Percentiles rank a stretch among this genome's conserved stretches.
These are phyloP conservation scores for Drosophila engyochracea DNA, from an alignment of 2,888 invertebrate species.

Conservation along the genomic window DNA sequence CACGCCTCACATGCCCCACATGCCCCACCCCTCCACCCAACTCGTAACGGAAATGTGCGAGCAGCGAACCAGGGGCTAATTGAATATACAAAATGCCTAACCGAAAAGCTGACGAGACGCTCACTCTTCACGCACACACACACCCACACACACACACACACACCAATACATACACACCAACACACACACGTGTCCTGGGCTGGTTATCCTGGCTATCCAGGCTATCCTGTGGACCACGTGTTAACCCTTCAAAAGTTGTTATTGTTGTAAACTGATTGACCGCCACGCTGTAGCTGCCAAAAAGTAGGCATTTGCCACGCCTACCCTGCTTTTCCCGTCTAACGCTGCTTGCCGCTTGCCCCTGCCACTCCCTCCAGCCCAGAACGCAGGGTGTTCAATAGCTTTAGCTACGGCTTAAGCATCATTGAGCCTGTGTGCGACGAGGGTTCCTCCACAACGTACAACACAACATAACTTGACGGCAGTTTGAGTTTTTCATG, in stretches of 20 bases:
- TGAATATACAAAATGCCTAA: slow-evolving; percentile 73
- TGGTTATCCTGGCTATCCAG: slow-evolving; percentile 4
- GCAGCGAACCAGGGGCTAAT: slow-evolving; percentile 50
- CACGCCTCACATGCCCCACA: too few relatives aligned
- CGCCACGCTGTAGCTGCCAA: slow-evolving; percentile 33
- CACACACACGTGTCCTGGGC: not conserved
- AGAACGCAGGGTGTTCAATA: slow-evolving; percentile 35
- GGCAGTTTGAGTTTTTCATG: slow-evolving; percentile 1
- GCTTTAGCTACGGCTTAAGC: slow-evolving; percentile 52
- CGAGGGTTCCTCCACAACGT: slow-evolving; percentile 20
- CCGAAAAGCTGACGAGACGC: slow-evolving; percentile 38
- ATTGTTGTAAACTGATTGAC: slow-evolving; percentile 74
- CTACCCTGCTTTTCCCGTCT: not conserved
- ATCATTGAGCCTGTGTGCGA: slow-evolving; percentile 49
- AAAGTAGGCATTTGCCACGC: slow-evolving; percentile 32
- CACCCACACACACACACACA: not conserved
- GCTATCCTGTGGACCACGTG: slow-evolving; percentile 61
- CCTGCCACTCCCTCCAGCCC: not conserved
- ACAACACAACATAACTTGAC: not conserved
- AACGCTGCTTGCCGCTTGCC: too few relatives aligned
- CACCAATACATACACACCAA: not conserved
- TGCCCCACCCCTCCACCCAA: slow-evolving; percentile 3
- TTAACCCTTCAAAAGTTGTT: slow-evolving; percentile 71
- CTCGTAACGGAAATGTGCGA: slow-evolving; percentile 41
- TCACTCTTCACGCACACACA: slow-evolving; percentile 9